Conservation (phyloP, 2,113 vertebrate species). For the Oreochromis spilurus region DNA sequence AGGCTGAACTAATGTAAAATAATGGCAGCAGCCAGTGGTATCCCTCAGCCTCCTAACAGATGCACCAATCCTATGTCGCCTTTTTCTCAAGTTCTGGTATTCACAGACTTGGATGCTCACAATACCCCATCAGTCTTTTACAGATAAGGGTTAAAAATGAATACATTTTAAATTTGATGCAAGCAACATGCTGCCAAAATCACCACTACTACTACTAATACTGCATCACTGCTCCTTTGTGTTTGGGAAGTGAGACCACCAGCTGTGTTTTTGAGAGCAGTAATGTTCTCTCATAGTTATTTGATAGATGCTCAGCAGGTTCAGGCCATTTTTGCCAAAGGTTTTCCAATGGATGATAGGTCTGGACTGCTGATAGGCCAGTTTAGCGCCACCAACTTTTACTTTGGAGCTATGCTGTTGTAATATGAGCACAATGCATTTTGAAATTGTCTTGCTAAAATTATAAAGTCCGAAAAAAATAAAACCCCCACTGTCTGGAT, state of each 20-base stretch:
- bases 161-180: not conserved
- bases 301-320: not conserved
- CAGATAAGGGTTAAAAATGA: accelerated
- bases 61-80: not conserved
- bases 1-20: accelerated
- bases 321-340: not conserved
- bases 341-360: not conserved
- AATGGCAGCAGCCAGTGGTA: not conserved
- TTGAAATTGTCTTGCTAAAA: not conserved
- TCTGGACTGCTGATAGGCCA: not conserved
- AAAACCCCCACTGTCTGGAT: no score
- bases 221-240: not conserved
- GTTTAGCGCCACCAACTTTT: not conserved
- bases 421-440: accelerated
- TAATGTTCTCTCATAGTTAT: not conserved
- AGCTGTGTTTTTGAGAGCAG: not conserved
- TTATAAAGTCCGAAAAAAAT: not conserved
- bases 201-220: not conserved
- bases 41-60: not conserved
- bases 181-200: not conserved
- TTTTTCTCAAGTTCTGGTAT: not conserved
- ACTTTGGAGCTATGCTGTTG: not conserved
- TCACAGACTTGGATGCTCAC: not conserved
- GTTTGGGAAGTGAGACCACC: not conserved
- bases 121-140: not conserved